Evolutionary conservation across 2,113 vertebrate species (phyloP), one percentile per base, ranked within the genome.

Genomic region (Serilophus lunatus): DNA sequence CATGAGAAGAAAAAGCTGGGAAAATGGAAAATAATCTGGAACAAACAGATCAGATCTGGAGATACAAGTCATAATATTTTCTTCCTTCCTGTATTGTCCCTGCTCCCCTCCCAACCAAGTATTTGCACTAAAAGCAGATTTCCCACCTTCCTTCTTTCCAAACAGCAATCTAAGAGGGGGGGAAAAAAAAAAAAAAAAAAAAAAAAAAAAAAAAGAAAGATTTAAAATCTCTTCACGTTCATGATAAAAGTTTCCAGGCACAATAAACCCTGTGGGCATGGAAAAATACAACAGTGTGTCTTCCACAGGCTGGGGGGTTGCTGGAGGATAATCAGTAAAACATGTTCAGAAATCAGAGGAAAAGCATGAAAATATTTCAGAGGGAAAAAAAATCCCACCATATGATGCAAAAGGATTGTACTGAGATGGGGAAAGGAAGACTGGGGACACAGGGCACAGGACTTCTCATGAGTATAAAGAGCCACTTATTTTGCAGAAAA

Each of bases 271-370:
- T 59, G 51, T 68, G 86, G 88, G 68, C 68, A 92, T 64, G 81
- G 83, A 96, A 95, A 96, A 92, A 91, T 65, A 13, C 23, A 90
- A 51, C 57, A 91, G 59, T 23, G 50, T 5, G 12, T 70, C 82
- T 74, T 92, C 38, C 0, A 88, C 82, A 86, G 82, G 47, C 82
- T 63, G 10, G 75, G 92, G 90, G 81, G 85, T 60, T 90, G 68
- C 87, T 90, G 87, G 35, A 88, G 50, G 44, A 95, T 86, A 92
- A 96, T 94, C 74, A 94, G 75, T 91, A 95, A 96, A 96, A 90
- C 12, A 44, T 85, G 90, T 82, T 45, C 38, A 82, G 84, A 92
- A 93, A 88, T 57, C 53, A 82, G 71, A 90, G 51, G 50, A 87
- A 94, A 92, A 61, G 64, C 74, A 88, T 31, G 24, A 79, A 90